Evolutionary conservation across 2,113 vertebrate species (phyloP), one percentile per base, ranked within the genome.

Genomic region (Saguinus imperator): DNA sequence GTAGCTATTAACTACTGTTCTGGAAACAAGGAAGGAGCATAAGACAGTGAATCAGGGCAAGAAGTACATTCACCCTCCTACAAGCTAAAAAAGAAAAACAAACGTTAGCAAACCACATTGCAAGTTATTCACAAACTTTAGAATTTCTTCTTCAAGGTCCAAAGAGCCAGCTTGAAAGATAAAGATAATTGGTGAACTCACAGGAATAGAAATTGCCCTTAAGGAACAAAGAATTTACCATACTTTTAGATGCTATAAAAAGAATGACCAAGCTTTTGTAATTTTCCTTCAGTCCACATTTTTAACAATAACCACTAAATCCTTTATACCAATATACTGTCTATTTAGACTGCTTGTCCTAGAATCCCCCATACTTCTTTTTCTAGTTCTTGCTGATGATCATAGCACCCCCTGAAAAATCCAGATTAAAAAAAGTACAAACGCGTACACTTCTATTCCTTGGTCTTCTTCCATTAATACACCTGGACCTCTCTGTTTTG

Each of bases 1-100:
- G 77, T 90, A 97, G 81, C 72, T 97, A 94, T 97, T 97, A 97
- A 97, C 66, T 91, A 95, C 37, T 17, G 6, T 84, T 94, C 21
- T 50, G 66, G 92, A 98, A 96, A 97, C 66, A 92, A 94, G 73
- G 43, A 93, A 91, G 8, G 43, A 52, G 8, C 57, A 8, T 66
- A n/a, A 89, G 57, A 55, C 32, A 70, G 55, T 91, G 90, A 95
- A 79, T 83, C 77, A 82, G 20, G 43, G 21, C n/a, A 93, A 86
- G 29, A 86, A 79, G 83, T 66, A 95, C 86, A 40, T 77, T 84
- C 13, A 76, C 23, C 35, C 18, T 83, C 16, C 18, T 80, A 52
- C 3, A 92, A 94, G 77, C 2, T 43, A 87, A 21, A 92, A 43
- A 73, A 17, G 11, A 37, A 40, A 88, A 68, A 87, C 86, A 57